Evolutionary conservation across 2,888 invertebrate genomes (phyloP), one percentile per base, ranked within the genome.

Genomic region (Polydrusus pterygomalis): DNA sequence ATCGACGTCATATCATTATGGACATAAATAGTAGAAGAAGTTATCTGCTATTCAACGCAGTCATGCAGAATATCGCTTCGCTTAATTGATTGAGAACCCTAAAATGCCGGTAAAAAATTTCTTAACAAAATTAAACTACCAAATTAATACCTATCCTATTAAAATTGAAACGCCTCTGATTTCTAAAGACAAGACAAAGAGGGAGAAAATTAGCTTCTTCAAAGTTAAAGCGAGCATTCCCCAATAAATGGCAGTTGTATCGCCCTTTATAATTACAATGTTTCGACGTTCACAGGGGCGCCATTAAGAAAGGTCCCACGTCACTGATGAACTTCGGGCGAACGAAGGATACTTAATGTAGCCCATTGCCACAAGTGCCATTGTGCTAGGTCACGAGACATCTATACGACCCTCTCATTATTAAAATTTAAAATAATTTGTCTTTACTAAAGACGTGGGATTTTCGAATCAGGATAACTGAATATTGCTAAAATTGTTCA

Each of bases 181-280:
- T 40, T 45, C 45, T 34, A 25, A 56, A 60, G 51, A 70, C 60
- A 70, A 71, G 70, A 75, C 67, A 75, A 70, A 64, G 69, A 74
- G 58, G 47, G 60, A 65, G 67, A 49, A 75, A 75, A 75, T 75
- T 75, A 75, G 70, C 71, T 75, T 75, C 56, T 65, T 75, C 75
- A 75, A 75, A 71, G 75, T 65, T 56, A 58, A 70, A 75, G 70
- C 71, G 71, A 75, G 58, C 75, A 75, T 71, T 69, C 75, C 60
- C 70, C 75, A 75, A 75, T 75, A 75, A 75, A 75, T 71, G 71
- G 71, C 75, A 70, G 65, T 74, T 77, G 78, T 78, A 78, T 71
- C 70, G 71, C 78, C 74, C 78, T 80, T 81, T 83, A 80, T 82
- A 82, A 83, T 82, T 83, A 82, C 79, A 79, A 80, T 82, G 80